Evolutionary conservation across 2,113 vertebrate genomes (phyloP).

Genomic region (Addax nasomaculatus): DNA sequence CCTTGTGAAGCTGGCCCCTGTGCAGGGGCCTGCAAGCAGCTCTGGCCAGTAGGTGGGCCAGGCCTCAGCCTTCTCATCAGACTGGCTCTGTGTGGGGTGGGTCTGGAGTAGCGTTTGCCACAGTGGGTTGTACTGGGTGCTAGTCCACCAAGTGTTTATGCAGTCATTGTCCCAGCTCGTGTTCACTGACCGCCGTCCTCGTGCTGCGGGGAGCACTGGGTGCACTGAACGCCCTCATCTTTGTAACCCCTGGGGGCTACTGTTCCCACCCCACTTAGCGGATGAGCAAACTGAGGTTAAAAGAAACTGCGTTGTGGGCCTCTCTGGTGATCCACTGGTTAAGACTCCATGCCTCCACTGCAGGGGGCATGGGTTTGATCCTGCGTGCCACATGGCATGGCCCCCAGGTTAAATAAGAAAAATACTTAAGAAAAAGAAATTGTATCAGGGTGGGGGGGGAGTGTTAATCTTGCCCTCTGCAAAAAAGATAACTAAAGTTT

Average conservation of each 20-base stretch:
- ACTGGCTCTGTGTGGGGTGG: accelerated
- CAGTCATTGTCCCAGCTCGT: not conserved
- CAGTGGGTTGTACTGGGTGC: too few relatives aligned
- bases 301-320: not conserved
- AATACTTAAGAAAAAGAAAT: not conserved
- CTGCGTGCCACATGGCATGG: too few relatives aligned
- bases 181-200: not conserved
- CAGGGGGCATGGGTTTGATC: not conserved
- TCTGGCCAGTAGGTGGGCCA: too few relatives aligned
- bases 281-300: not conserved
- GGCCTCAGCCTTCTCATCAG: accelerated
- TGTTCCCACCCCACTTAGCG: not conserved
- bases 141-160: not conserved
- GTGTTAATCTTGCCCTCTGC: not conserved
- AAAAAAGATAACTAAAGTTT: slow-evolving; percentile 50
- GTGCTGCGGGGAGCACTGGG: not conserved
- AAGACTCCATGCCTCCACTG: not conserved
- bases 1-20: not conserved
- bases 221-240: accelerated
- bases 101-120: not conserved
- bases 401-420: not conserved
- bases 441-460: not conserved
- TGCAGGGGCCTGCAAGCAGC: not conserved
- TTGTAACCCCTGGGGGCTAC: not conserved
- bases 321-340: not conserved